Conservation (phyloP, 2,797 vertebrate species). For the Muscicapa comitata region DNA sequence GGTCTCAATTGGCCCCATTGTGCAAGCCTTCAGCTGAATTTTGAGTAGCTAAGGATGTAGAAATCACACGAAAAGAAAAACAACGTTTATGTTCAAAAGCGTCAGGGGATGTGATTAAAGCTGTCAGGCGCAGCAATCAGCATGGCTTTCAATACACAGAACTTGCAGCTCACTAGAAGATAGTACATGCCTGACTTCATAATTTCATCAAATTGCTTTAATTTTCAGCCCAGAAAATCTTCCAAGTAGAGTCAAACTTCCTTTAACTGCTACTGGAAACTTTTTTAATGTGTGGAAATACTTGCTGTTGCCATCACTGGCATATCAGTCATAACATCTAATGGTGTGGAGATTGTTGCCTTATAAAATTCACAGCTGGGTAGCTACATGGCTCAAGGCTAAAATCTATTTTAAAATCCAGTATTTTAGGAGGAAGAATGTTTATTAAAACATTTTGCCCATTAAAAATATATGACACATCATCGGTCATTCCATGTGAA, state of each 20-base stretch:
- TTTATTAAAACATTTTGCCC: constrained; percentile 82
- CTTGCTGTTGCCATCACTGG: constrained; percentile 53
- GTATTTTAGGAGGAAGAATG: constrained; percentile 56
- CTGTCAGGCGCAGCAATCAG: not conserved
- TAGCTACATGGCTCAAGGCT: constrained; percentile 82
- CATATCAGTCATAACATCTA: constrained; percentile 77
- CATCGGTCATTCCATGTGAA: constrained; percentile 80
- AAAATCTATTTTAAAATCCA: constrained; percentile 75
- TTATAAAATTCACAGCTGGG: constrained; percentile 83
- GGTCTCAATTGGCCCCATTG: not conserved
- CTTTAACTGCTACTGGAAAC: constrained; percentile 54
- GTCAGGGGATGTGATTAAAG: not conserved
- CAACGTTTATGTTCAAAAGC: not conserved
- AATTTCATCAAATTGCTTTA: not conserved
- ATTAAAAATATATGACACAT: constrained; percentile 82
- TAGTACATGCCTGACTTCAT: not conserved
- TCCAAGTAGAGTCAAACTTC: not conserved
- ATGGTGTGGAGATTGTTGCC: constrained; percentile 78
- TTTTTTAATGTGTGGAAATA: constrained; percentile 59
- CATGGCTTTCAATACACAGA: not conserved
- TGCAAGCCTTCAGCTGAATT: not conserved
- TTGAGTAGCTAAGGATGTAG: not conserved
- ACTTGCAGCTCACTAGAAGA: not conserved
- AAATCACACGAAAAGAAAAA: not conserved
- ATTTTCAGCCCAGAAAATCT: not conserved